phyloP scores from a whole-genome alignment of 2,888 invertebrate species.

The Ophioninae sp. region DNA sequence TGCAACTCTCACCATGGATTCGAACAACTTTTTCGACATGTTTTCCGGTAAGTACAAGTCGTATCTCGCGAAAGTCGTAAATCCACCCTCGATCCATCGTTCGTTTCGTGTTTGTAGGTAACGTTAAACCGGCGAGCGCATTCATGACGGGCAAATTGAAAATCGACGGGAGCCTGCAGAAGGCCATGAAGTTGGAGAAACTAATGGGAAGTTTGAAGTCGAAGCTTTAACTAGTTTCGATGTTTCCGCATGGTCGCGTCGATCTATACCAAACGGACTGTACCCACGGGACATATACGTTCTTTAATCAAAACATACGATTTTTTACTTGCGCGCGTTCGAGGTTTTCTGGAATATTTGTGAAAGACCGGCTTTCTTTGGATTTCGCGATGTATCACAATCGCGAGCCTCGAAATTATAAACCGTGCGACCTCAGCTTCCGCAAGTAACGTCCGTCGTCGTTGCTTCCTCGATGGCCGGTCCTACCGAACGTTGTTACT shows the following conservation, averaged over 20 bases:
- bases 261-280: neutral
- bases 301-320: neutral
- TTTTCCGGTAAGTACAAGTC: constrained; percentile 84
- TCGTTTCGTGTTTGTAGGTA: constrained; percentile 82
- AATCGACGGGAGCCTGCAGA: constrained; percentile 94
- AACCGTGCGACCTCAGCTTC: too few species aligned
- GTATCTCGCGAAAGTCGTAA: neutral
- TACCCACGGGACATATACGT: neutral
- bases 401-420: too few species aligned
- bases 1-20: constrained; percentile 92
- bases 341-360: neutral
- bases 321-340: neutral
- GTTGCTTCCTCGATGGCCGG: too few species aligned
- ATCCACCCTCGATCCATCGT: neutral
- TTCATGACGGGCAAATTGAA: constrained; percentile 98
- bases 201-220: constrained; percentile 91
- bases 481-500: too few species aligned
- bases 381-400: too few species aligned
- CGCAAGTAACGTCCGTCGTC: too few species aligned
- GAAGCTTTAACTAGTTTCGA: constrained; percentile 81
- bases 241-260: neutral
- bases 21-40: constrained; percentile 90
- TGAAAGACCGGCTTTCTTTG: too few species aligned
- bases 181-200: constrained; percentile 97
- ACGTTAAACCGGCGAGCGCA: constrained; percentile 94